A percentile compares a stretch with the other conserved stretches of the same genome.
These are phyloP conservation scores for Drosophila sp. DNA, from an alignment of 1,140 invertebrate genomes.

Conservation along the genomic window DNA sequence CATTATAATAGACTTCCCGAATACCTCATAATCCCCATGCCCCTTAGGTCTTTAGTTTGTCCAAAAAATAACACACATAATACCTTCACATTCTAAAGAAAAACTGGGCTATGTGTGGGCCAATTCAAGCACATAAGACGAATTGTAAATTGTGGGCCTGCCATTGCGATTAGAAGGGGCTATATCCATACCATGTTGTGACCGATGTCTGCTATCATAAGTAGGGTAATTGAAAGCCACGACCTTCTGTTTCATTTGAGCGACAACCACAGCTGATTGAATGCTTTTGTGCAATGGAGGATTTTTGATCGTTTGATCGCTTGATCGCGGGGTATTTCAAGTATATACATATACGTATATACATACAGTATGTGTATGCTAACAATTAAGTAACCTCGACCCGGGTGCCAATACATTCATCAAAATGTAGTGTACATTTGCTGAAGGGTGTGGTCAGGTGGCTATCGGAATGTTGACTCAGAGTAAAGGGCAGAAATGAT, in stretches of 20 bases:
- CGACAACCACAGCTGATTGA: slow-evolving; percentile 55
- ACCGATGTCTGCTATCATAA: slow-evolving; percentile 35
- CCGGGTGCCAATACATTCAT: slow-evolving; percentile 2
- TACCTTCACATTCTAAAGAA: slow-evolving; percentile 23
- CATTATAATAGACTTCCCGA: slow-evolving; percentile 35
- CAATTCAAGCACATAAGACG: slow-evolving; percentile 15
- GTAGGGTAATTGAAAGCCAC: slow-evolving; percentile 56
- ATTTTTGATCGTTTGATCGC: no score
- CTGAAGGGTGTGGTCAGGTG: slow-evolving; percentile 31
- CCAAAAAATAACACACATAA: background rate
- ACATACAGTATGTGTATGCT: slow-evolving; percentile 5
- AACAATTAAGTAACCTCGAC: slow-evolving; percentile 32
- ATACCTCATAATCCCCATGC: background rate
- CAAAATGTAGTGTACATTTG: background rate
- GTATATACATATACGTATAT: no score
- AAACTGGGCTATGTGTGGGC: background rate
- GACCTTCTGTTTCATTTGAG: slow-evolving; percentile 52
- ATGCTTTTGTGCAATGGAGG: slow-evolving; percentile 41
- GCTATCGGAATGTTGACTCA: slow-evolving; percentile 21
- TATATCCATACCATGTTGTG: slow-evolving; percentile 18
- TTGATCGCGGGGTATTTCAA: slow-evolving; percentile 20
- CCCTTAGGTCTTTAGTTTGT: background rate
- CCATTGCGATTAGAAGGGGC: slow-evolving; percentile 58
- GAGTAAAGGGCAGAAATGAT: slow-evolving; percentile 12
- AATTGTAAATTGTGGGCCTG: slow-evolving; percentile 42